Evolutionary conservation across 92 coral and sea anemone species (phyloP), one percentile per base, ranked within the genome.

Genomic region (Siderastrea radians): DNA sequence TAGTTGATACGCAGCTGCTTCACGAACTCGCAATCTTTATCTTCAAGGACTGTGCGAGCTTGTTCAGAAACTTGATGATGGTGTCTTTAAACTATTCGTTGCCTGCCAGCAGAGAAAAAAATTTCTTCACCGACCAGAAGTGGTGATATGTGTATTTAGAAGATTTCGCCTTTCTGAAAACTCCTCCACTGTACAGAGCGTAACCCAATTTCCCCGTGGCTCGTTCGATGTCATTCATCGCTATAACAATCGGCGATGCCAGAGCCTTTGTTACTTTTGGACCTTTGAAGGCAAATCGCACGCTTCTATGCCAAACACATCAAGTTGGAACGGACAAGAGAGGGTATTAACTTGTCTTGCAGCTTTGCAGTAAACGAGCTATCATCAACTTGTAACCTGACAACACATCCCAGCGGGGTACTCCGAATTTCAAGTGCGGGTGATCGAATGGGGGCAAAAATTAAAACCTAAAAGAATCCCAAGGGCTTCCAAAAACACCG

Each of bases 191-290:
- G 59, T 88, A 49, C 46, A 82, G 15, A n/a, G 88, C 72, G 70
- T 88, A 75, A 19, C 59, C 74, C 68, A 88, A 68, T 44, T 76
- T 63, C 64, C 52, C 83, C 91, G 80, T 88, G 49, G 72, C 89
- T 49, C 63, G 77, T 50, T 67, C 78, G 54, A 88, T 67, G 48
- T 87, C 91, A 17, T 87, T 80, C 19, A 88, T 15, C 59, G 68
- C 72, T 5, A 88, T 68, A 57, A 83, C 86, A 8, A 87, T 75
- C 14, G 75, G 53, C 67, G 82, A 80, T 58, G 81, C 70, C 6
- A 60, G 70, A 7, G 14, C 55, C 60, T 77, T 59, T 7, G 71
- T 46, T 7, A 17, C 55, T 59, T 62, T 77, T 60, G 80, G 63
- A 38, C 67, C 7, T 76, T 7, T n/a, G 67, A 26, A 11, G 54